Conservation (phyloP, 2,888 invertebrate species). For the Gastrophysa polygoni region DNA sequence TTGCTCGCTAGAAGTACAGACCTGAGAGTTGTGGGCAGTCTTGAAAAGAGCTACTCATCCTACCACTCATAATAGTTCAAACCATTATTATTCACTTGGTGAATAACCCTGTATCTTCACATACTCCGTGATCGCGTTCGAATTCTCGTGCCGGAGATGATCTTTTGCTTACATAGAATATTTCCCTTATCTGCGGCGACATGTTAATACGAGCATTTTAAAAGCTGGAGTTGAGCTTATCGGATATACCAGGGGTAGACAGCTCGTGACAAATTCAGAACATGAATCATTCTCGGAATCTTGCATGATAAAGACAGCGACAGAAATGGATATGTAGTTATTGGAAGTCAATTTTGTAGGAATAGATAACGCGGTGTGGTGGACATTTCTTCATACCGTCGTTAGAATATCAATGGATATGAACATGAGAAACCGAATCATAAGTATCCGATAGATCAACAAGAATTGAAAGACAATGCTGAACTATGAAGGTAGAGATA, state of each 20-base stretch:
- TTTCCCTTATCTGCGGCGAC: conserved; percentile 10
- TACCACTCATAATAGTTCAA: no score
- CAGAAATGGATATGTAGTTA: neutral
- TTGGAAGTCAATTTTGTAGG: neutral
- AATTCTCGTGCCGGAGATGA: conserved; percentile 3
- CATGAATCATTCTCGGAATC: conserved; percentile 15
- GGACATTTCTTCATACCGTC: no score
- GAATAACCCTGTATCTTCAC: neutral
- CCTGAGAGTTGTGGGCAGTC: no score
- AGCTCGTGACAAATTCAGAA: conserved; percentile 9
- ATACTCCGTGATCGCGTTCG: neutral
- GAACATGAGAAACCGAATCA: no score
- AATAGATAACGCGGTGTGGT: neutral
- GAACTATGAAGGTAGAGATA: no score
- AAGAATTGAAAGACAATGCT: no score
- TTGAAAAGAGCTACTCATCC: no score
- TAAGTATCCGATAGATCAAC: no score
- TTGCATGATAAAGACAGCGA: neutral
- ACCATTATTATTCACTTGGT: no score
- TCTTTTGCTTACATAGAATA: conserved; percentile 8
- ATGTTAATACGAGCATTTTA: conserved; percentile 18
- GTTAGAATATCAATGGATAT: no score
- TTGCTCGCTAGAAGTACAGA: no score
- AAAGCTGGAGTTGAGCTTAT: conserved; percentile 7
- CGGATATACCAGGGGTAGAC: conserved; percentile 10